Evolutionary conservation across 2,113 vertebrate genomes (phyloP).

Genomic region (Aythya baeri): DNA sequence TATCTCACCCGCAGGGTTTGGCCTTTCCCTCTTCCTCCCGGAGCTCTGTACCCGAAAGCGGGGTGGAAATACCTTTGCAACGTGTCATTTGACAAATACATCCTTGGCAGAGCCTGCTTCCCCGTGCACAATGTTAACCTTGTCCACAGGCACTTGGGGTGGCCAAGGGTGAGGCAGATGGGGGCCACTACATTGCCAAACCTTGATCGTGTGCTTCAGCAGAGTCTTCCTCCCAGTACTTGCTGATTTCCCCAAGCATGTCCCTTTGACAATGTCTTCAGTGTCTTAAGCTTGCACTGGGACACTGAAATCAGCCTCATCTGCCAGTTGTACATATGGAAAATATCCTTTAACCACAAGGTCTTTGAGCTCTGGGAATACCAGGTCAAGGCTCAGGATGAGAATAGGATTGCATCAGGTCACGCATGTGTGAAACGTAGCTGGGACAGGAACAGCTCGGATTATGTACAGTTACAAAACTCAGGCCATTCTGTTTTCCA

Average conservation of each 20-base stretch:
- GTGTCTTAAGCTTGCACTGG: background rate
- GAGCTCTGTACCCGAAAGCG: background rate
- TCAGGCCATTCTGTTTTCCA: background rate
- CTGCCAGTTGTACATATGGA: background rate
- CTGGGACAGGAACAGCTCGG: background rate
- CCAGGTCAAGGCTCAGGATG: background rate
- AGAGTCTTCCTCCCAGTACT: background rate
- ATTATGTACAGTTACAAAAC: background rate
- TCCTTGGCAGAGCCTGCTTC: slow-evolving; percentile 39
- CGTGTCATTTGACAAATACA: slow-evolving; percentile 51
- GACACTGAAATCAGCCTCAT: background rate
- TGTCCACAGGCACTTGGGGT: background rate
- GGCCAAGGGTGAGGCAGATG: slow-evolving; percentile 3
- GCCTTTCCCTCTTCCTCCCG: background rate
- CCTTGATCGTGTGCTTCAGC: background rate
- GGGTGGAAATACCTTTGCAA: slow-evolving; percentile 40
- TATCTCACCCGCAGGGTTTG: slow-evolving; percentile 44
- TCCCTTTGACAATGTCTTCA: slow-evolving; percentile 3
- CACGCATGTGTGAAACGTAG: background rate
- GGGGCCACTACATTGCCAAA: background rate
- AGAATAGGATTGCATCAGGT: background rate
- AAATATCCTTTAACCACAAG: background rate
- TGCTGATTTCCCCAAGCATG: background rate
- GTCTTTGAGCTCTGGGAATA: background rate
- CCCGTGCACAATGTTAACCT: background rate